These are phyloP conservation scores for Falco concolor DNA, from an alignment of 2,797 vertebrate genomes.

Conservation along the genomic window DNA sequence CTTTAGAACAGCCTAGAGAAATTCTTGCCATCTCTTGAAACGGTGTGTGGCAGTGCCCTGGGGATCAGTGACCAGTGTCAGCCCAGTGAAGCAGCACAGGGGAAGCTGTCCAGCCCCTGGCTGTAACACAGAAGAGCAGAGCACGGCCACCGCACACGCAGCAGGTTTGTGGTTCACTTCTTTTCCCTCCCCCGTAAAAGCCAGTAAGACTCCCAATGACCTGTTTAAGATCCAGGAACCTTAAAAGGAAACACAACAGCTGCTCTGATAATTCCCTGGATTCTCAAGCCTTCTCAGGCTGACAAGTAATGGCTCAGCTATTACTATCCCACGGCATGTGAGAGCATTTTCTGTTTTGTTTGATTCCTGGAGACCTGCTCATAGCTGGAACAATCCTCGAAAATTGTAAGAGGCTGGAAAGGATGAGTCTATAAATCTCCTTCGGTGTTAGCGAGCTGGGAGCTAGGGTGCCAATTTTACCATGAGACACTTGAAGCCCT, in stretches of 20 bases:
- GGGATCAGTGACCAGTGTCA: constrained; percentile 9
- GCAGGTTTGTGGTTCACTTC: not conserved
- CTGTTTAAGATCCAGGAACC: constrained; percentile 54
- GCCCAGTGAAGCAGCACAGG: not conserved
- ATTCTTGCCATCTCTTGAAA: not conserved
- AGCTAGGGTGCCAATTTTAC: constrained; percentile 45
- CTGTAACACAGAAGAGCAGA: not conserved
- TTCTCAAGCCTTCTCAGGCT: constrained; percentile 29
- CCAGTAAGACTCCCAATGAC: constrained; percentile 54
- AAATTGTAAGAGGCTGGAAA: constrained; percentile 15
- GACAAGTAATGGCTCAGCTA: constrained; percentile 63
- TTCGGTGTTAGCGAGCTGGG: not conserved
- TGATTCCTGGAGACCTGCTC: constrained; percentile 27
- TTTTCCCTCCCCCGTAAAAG: not conserved
- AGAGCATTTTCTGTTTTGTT: constrained; percentile 36
- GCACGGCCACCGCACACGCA: accelerated
- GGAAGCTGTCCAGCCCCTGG: not conserved
- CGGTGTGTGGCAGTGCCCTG: not conserved
- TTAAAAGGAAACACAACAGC: constrained; percentile 63
- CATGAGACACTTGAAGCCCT: constrained; percentile 59
- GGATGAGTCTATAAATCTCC: constrained; percentile 57
- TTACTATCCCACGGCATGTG: constrained; percentile 26
- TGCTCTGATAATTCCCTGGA: constrained; percentile 57
- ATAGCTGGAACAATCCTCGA: constrained; percentile 9
- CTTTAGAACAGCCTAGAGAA: not conserved